Base-by-base conservation (phyloP, 2,797 vertebrate species). In the Eulemur albifrons region DNA sequence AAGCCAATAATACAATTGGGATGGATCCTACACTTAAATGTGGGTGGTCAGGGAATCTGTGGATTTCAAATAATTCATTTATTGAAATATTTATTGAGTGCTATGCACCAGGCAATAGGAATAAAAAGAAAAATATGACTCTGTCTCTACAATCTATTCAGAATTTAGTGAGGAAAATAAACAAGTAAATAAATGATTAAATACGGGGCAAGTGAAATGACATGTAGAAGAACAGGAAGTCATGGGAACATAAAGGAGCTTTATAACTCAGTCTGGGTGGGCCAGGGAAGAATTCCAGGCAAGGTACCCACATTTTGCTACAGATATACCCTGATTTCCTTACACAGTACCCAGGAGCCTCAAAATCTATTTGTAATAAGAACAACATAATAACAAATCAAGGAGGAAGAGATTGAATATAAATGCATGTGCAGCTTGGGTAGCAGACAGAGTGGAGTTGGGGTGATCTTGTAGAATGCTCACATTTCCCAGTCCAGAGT, bases 41-140 rank as follows among this genome's bases (percentile, higher is more conserved):
- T 79, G 95, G 93, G 83, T 89, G 91, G 83, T 85, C 40, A 95
- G 84, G 79, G 72, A 87, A 81, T 94, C 87, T 40, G 13, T 72
- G 76, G 54, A 89, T 87, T 95, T 90, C 94, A 95, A 85, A 4
- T 61, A 50, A 86, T 61, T 89, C 21, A 84, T 59, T 90, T 8
- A 63, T 69, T 92, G 35, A 79, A 87, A 75, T 92, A 52, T 84
- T 94, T 87, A 70, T 82, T 81, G 54, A 88, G 23, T 94, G n/a
- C 32, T 82, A 76, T 81, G 65, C 9, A 50, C 79, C 20, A 75
- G 57, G 45, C 27, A 30, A 20, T n/a, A 59, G 65, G 54, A 75
- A 67, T 82, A 76, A 65, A 54, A 91, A 95, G 23, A 75, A 82
- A 90, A 85, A 9, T 21, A 52, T 80, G 43, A 93, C 25, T 75